Conservation (phyloP, 2,888 invertebrate genomes). For the Teinopalpus imperialis region DNA sequence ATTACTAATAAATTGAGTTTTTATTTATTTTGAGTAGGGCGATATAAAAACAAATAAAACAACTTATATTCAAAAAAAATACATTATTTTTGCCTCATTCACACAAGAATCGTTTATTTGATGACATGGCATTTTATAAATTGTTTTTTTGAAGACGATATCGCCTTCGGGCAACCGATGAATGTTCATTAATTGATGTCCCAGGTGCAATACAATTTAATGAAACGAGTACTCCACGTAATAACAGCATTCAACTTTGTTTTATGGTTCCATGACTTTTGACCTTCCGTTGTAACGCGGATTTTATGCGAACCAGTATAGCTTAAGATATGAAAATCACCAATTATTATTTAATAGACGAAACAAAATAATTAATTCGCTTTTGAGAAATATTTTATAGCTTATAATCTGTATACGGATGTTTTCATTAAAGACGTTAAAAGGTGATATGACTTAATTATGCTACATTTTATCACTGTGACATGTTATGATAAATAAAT, state of each 20-base stretch:
- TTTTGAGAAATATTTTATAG: conserved; percentile 23
- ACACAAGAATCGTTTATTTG: conserved; percentile 11
- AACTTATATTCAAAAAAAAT: no score
- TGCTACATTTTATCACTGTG: conserved; percentile 4
- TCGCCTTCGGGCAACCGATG: conserved; percentile 3
- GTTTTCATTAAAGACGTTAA: conserved; percentile 14
- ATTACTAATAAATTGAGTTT: no score
- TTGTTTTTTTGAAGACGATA: conserved; percentile 8
- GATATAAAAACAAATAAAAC: no score
- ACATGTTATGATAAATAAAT: conserved; percentile 18
- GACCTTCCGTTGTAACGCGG: conserved; percentile 14
- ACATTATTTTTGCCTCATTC: no score
- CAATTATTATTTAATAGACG: conserved; percentile 14
- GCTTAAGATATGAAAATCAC: conserved; percentile 7
- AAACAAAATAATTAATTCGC: conserved; percentile 26
- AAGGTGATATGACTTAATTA: conserved; percentile 18
- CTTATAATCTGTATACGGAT: conserved; percentile 21
- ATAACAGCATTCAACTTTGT: conserved; percentile 14
- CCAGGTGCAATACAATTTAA: conserved; percentile 20
- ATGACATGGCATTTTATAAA: conserved; percentile 15
- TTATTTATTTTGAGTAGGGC: no score
- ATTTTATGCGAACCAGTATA: conserved; percentile 12
- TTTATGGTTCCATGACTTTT: conserved; percentile 17
- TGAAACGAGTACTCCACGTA: conserved; percentile 8
- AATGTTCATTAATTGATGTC: conserved; percentile 19